A percentile compares a stretch with the other conserved stretches of the same genome.
Evolutionary conservation across 2,797 vertebrate species (phyloP).

Genomic region (Heteromormyrus szaboi): DNA sequence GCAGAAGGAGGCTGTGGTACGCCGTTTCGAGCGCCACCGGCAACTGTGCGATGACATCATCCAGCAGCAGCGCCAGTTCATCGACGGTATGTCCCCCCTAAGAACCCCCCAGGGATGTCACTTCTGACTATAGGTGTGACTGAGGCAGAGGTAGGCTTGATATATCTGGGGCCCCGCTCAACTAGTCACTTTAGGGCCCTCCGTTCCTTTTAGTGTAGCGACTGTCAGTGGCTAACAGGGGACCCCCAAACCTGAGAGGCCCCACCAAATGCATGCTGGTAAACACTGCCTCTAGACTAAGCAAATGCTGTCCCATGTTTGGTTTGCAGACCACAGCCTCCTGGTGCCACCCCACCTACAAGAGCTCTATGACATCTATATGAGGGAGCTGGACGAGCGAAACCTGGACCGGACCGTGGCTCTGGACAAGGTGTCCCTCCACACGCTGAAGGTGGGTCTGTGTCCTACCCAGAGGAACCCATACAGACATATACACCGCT

Average conservation of each 20-base stretch:
- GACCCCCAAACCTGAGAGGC: neutral
- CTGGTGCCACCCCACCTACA: constrained; percentile 70
- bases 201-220: neutral
- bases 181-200: neutral
- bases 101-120: neutral
- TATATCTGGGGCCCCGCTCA: neutral
- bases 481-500: neutral
- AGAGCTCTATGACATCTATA: constrained; percentile 74
- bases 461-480: neutral
- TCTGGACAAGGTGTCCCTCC: constrained; percentile 63
- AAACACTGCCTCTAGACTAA: neutral
- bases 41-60: constrained; percentile 80
- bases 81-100: constrained; percentile 58
- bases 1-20: constrained; percentile 71
- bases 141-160: neutral
- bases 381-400: constrained; percentile 69
- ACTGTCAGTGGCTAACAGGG: neutral
- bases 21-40: constrained; percentile 72
- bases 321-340: constrained; percentile 69
- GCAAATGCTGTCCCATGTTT: neutral
- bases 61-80: constrained; percentile 77
- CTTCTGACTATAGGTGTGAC: neutral
- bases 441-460: constrained; percentile 65
- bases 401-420: constrained; percentile 67
- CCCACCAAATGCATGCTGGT: neutral